These are phyloP conservation scores for Homalodisca vitripennis DNA, from an alignment of 1,140 invertebrate genomes.

Conservation along the genomic window DNA sequence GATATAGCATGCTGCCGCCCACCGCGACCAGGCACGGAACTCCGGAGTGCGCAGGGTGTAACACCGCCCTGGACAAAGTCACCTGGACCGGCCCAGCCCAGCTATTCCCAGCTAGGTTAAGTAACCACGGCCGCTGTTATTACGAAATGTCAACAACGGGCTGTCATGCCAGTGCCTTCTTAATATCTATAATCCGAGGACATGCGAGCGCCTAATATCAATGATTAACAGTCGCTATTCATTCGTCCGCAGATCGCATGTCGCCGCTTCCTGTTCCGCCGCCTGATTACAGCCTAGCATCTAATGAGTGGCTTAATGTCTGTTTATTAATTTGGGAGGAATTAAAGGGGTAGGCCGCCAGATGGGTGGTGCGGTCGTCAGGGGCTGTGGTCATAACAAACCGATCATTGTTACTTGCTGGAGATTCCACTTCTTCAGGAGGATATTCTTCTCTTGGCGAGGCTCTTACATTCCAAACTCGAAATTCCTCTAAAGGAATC, in stretches of 20 bases:
- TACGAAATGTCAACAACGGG: conserved; percentile 6
- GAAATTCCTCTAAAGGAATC: too few species aligned
- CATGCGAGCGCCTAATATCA: conserved; percentile 12
- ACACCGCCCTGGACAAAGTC: too few species aligned
- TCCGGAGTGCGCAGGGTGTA: too few species aligned
- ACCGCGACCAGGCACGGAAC: too few species aligned
- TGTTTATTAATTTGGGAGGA: conserved; percentile 12
- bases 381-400: too few species aligned
- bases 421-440: too few species aligned
- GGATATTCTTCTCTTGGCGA: too few species aligned
- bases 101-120: conserved; percentile 11
- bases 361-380: too few species aligned
- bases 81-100: too few species aligned
- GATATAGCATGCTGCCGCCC: too few species aligned
- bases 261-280: neutral
- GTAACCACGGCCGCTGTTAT: neutral
- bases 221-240: conserved; percentile 6
- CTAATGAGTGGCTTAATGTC: conserved; percentile 15
- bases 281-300: neutral
- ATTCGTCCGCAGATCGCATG: neutral
- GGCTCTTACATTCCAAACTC: too few species aligned
- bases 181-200: conserved; percentile 9
- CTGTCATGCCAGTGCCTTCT: conserved; percentile 12
- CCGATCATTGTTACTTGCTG: too few species aligned
- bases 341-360: conserved; percentile 1